Base-by-base conservation (phyloP, 2,888 invertebrate genomes). In the Diaperis boleti region DNA sequence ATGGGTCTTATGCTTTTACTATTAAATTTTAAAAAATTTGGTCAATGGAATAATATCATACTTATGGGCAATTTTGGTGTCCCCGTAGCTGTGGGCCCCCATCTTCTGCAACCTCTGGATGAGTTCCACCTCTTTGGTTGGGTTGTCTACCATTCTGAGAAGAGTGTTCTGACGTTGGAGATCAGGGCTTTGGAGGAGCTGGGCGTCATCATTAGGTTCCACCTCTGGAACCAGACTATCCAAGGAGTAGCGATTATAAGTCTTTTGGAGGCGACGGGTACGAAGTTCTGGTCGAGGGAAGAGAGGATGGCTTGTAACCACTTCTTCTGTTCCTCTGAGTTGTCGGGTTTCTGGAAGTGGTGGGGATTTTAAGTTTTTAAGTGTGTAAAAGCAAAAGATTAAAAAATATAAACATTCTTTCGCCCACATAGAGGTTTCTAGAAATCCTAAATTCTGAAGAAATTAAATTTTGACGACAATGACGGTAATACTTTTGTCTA, bases 291-390 rank as follows among this genome's bases (percentile, higher is more conserved):
- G 52, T 81, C 80, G 62, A 82, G 75, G 1, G 83, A 81, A 26
- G 81, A 78, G 62, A 84, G 77, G 26, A 85, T 77, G 0, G 83
- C 83, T 70, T 83, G 80, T 75, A 85, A 79, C 85, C 85, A 85
- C 67, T 80, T 78, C 62, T 84, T 83, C 67, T 84, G 82, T n/a
- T 82, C 80, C 6, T 76, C 72, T 59, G 81, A 78, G 47, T 80
- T 82, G 69, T 81, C 80, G 0, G 84, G 83, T 69, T 83, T 79
- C 85, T 85, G 69, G 10, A 78, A 71, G 33, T 18, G 13, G 18
- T 3, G 4, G 6, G 6, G 6, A n/a, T n/a, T n/a, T n/a, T n/a
- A n/a, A n/a, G n/a, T n/a, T n/a, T n/a, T n/a, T n/a, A n/a, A n/a
- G n/a, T n/a, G n/a, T n/a, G n/a, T n/a, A n/a, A n/a, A n/a, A n/a